phyloP scores from a whole-genome alignment of 2,888 invertebrate genomes.

The Molanna angustata region DNA sequence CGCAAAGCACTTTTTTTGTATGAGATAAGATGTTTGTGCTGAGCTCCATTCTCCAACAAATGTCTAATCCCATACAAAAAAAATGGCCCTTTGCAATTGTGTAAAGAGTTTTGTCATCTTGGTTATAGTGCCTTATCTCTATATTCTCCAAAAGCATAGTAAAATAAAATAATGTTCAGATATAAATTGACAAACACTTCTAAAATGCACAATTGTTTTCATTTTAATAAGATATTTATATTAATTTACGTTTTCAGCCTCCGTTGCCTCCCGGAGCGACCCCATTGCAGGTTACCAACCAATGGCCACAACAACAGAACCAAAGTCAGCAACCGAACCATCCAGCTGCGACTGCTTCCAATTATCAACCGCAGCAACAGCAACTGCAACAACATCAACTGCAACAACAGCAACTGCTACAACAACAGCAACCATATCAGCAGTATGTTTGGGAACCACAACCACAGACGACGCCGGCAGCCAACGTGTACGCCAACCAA shows the following conservation, averaged over 20 bases:
- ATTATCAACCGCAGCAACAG: slow-evolving; percentile 42
- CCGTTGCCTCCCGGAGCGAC: slow-evolving; percentile 13
- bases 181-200: too few species aligned
- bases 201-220: too few species aligned
- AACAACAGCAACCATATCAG: slow-evolving; percentile 47
- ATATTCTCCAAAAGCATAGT: too few species aligned
- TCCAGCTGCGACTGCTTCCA: slow-evolving; percentile 27
- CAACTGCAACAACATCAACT: slow-evolving; percentile 41
- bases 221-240: background rate
- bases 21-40: too few species aligned
- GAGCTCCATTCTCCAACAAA: too few species aligned
- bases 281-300: slow-evolving; percentile 1
- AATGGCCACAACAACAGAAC: slow-evolving; percentile 14
- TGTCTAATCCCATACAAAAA: too few species aligned
- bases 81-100: too few species aligned
- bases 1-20: too few species aligned
- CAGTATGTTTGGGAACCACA: slow-evolving; percentile 41
- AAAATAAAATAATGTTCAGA: too few species aligned
- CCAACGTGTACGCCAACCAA: slow-evolving; percentile 16
- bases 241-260: slow-evolving; percentile 16
- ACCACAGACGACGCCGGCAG: slow-evolving; percentile 43
- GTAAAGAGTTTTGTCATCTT: too few species aligned
- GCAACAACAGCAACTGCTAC: slow-evolving; percentile 43
- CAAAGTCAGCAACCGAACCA: slow-evolving; percentile 23
- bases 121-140: too few species aligned